These are phyloP conservation scores for Erynnis tages DNA, from an alignment of 2,888 invertebrate species.

Conservation along the genomic window DNA sequence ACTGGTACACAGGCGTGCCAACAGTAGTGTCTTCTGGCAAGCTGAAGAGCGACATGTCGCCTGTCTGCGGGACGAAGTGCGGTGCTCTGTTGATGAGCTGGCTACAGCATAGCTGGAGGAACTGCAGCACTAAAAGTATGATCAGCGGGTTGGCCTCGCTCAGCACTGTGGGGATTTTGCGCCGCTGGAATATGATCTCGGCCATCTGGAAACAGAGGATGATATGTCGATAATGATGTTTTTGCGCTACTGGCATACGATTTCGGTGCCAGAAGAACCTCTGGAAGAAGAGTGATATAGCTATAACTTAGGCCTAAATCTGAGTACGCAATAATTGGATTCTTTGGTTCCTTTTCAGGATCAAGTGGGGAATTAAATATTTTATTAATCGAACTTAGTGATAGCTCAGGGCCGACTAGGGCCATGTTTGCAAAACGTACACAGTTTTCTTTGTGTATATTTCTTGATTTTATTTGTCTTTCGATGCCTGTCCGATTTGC, in stretches of 20 bases:
- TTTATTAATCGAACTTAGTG: too few species aligned
- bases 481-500: too few species aligned
- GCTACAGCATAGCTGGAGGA: constrained; percentile 51
- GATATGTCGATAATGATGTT: too few species aligned
- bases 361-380: too few species aligned
- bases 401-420: too few species aligned
- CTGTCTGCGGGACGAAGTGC: constrained; percentile 86
- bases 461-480: too few species aligned
- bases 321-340: too few species aligned
- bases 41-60: constrained; percentile 89
- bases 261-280: constrained; percentile 44
- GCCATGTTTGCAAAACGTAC: too few species aligned
- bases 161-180: constrained; percentile 58
- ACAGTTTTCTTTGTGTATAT: too few species aligned
- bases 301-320: too few species aligned
- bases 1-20: constrained; percentile 88
- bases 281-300: too few species aligned
- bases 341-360: too few species aligned
- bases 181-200: constrained; percentile 66
- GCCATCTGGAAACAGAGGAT: constrained; percentile 73
- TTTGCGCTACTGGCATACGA: constrained; percentile 64
- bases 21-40: constrained; percentile 87
- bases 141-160: constrained; percentile 58
- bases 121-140: constrained; percentile 51
- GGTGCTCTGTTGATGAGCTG: constrained; percentile 87